These are phyloP conservation scores for Anolis apletophallus DNA, from an alignment of 2,797 vertebrate species.

Conservation along the genomic window DNA sequence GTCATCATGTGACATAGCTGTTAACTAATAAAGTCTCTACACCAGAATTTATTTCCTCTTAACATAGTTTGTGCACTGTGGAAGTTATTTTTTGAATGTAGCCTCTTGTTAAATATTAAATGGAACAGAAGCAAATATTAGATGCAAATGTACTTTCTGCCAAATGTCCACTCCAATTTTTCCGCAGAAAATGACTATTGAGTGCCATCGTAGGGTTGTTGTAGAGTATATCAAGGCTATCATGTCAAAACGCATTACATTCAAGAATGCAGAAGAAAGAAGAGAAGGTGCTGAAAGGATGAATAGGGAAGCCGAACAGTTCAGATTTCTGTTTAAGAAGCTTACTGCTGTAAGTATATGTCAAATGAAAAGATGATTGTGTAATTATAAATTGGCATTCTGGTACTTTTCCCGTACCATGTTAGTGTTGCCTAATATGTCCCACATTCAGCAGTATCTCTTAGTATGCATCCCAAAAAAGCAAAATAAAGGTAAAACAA, in stretches of 20 bases:
- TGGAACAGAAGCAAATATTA: background rate
- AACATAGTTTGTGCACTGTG: background rate
- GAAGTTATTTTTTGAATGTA: background rate
- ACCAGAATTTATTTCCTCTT: background rate
- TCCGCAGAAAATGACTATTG: conserved; percentile 89
- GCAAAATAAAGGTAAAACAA: background rate
- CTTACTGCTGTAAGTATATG: conserved; percentile 87
- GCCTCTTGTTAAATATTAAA: background rate
- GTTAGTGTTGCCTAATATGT: background rate
- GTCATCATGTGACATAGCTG: background rate
- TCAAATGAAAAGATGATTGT: background rate
- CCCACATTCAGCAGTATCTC: background rate
- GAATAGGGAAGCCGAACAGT: conserved; percentile 93
- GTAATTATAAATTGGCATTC: background rate
- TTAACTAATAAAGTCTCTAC: background rate
- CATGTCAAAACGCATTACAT: conserved; percentile 94
- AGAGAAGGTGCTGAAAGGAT: conserved; percentile 95
- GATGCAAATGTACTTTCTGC: background rate
- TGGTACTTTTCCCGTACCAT: background rate
- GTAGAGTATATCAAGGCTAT: conserved; percentile 95
- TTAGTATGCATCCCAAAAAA: background rate
- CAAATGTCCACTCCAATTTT: background rate
- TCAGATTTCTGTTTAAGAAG: conserved; percentile 92
- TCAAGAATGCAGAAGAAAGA: conserved; percentile 92
- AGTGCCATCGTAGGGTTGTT: conserved; percentile 91